These are phyloP conservation scores for Lucinisca nassula DNA, from an alignment of 2,888 invertebrate genomes.

Conservation along the genomic window DNA sequence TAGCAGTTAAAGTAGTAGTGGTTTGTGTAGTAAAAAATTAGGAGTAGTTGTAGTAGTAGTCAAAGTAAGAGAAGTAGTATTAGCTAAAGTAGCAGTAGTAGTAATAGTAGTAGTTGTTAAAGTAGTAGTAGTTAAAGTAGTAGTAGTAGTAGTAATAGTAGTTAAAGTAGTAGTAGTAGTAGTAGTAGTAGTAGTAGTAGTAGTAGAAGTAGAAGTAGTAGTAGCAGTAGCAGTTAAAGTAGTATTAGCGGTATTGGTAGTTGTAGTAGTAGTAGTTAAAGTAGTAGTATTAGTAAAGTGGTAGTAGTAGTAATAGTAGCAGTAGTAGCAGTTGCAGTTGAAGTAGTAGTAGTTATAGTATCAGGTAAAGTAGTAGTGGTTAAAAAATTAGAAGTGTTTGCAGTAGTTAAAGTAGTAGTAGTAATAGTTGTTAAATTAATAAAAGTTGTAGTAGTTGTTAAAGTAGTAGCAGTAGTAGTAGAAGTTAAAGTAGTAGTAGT, in stretches of 20 bases:
- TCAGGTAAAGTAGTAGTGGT: too few relatives aligned
- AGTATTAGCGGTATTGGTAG: too few relatives aligned
- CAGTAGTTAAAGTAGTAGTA: too few relatives aligned
- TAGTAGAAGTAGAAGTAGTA: conserved; percentile 18
- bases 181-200: conserved; percentile 18
- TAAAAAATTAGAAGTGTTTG: too few relatives aligned
- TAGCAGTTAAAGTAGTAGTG: background rate
- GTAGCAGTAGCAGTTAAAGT: conserved; percentile 2
- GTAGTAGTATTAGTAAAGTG: conserved; percentile 9
- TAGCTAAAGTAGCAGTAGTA: background rate
- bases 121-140: background rate
- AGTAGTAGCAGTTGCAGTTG: too few relatives aligned
- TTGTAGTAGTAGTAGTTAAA: conserved; percentile 4
- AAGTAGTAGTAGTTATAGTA: too few relatives aligned
- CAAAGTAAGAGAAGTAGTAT: background rate
- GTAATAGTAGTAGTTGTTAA: conserved; percentile 3
- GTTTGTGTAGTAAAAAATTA: background rate
- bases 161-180: conserved; percentile 18
- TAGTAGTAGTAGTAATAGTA: conserved; percentile 17
- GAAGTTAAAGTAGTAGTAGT: too few relatives aligned
- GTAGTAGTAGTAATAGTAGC: conserved; percentile 16
- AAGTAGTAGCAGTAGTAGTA: too few relatives aligned
- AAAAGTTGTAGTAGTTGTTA: too few relatives aligned
- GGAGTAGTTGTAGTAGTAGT: background rate
- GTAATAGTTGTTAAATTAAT: too few relatives aligned